Conservation (phyloP, 2,888 invertebrate genomes). For the Polietes domitor region DNA sequence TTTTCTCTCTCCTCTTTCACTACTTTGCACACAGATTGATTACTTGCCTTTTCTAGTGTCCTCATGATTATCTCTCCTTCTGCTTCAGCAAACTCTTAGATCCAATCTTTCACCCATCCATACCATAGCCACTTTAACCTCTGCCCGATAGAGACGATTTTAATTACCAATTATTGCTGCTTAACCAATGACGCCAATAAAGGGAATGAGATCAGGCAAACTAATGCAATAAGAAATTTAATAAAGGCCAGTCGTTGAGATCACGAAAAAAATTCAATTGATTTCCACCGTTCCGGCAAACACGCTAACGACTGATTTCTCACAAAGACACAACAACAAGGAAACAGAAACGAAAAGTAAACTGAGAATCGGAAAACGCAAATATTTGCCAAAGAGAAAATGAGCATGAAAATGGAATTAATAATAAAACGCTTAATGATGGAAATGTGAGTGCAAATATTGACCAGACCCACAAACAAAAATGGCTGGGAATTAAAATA, state of each 20-base stretch:
- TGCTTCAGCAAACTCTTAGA: conserved; percentile 1
- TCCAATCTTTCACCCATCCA: background rate
- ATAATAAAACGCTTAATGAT: conserved; percentile 13
- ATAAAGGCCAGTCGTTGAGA: background rate
- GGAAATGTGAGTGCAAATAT: background rate
- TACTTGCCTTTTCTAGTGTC: background rate
- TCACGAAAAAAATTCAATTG: background rate
- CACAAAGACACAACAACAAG: no score
- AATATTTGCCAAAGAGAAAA: conserved; percentile 4
- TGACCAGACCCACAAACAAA: background rate
- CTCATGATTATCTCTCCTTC: conserved; percentile 2
- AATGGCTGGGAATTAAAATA: background rate
- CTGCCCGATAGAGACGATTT: conserved; percentile 16
- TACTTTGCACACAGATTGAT: background rate
- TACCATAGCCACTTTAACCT: background rate
- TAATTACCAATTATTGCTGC: conserved; percentile 58
- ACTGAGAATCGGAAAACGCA: background rate
- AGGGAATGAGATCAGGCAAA: background rate
- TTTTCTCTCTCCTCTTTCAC: background rate
- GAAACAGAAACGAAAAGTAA: background rate
- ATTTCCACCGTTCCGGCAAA: background rate
- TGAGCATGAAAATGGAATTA: background rate
- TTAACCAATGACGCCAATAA: conserved; percentile 29
- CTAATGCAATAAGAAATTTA: conserved; percentile 16
- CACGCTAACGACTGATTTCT: background rate